Base-by-base conservation (phyloP, 2,797 vertebrate species). In the Semaprochilodus insignis region DNA sequence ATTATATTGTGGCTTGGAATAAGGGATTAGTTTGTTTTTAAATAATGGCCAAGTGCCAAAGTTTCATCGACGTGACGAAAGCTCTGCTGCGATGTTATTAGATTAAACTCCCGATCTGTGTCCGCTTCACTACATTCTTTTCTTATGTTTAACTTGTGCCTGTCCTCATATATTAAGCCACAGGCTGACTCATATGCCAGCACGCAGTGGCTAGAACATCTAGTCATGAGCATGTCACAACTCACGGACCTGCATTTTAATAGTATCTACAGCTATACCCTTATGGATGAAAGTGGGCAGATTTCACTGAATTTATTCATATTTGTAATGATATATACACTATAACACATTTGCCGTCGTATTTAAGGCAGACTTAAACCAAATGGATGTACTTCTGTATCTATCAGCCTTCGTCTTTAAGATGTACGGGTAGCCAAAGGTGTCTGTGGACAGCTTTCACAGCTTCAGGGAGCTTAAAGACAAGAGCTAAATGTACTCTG, bases 21-120 rank as follows among this genome's bases (percentile, higher is more conserved):
- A 80, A 85, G 87, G 76, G 81, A 81, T 85, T 81, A 82, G 84
- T 81, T 82, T 85, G 81, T 82, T 85, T 82, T 82, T 82, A 76
- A 81, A 78, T 82, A 79, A 85, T 85, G 84, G 87, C 81, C 31
- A 21, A 74, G 54, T 23, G 72, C 78, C 83, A 85, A 78, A 62
- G 36, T 86, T 85, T 70, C 83, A 86, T 77, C 69, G 79, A 78
- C 27, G 83, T 52, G 76, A 78, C 51, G 84, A 86, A 78, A 79
- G 66, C 84, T 76, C 60, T 21, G 71, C 75, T 51, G 63, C 70
- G 57, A 19, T 0, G 71, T 77, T 75, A 70, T 44, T 34, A 21
- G 73, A 80, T 81, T 27, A 59, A 63, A 83, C 75, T 82, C 78
- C 78, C 69, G 81, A 84, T 85, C 81, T 75, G 48, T 78, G 44